These are phyloP conservation scores for Leptinotarsa juncta DNA, from an alignment of 2,888 invertebrate species.

Conservation along the genomic window DNA sequence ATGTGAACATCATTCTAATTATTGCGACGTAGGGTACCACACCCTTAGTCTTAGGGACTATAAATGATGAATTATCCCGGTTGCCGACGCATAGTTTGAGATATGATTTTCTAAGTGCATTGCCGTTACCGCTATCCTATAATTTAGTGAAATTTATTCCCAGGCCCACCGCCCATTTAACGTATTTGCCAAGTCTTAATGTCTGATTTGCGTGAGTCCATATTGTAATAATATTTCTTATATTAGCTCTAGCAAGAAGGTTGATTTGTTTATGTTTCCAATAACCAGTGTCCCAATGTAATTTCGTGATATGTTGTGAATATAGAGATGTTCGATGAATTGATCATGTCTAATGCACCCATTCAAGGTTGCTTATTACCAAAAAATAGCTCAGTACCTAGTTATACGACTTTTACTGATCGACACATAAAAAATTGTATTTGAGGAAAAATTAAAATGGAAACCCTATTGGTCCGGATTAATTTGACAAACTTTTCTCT, in stretches of 20 bases:
- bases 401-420: no score
- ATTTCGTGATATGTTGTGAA: constrained; percentile 23
- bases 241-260: constrained; percentile 28
- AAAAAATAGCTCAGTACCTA: no score
- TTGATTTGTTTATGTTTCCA: constrained; percentile 37
- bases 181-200: constrained; percentile 50
- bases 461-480: no score
- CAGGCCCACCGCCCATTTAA: constrained; percentile 43
- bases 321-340: neutral
- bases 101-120: constrained; percentile 42
- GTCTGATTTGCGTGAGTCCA: constrained; percentile 48
- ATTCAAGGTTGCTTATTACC: no score
- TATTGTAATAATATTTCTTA: constrained; percentile 42
- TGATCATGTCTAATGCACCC: neutral
- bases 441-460: no score
- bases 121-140: constrained; percentile 35
- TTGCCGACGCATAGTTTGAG: constrained; percentile 26
- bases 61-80: constrained; percentile 31
- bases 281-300: constrained; percentile 21
- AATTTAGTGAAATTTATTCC: constrained; percentile 48
- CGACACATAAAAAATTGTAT: no score
- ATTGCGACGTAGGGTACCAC: constrained; percentile 21
- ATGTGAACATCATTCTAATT: constrained; percentile 15
- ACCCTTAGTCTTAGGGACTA: constrained; percentile 19
- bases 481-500: no score